Conservation (phyloP, 35 echinoderm and acorn worm species). For the Anneissia japonica region DNA sequence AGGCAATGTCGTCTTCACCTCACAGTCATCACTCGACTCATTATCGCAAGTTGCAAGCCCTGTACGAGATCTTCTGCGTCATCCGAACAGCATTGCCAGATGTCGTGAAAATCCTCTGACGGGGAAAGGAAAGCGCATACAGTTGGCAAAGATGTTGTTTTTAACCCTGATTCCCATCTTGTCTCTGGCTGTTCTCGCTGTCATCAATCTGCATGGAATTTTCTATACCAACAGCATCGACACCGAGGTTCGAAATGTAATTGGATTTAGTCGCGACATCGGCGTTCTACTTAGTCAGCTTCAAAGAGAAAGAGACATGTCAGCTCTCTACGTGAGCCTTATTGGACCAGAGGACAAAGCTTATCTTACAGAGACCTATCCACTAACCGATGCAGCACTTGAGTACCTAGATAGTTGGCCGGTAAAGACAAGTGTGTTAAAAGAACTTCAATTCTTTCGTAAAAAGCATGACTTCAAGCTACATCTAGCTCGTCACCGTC, state of each 20-base stretch:
- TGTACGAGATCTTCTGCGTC: conserved; percentile 34
- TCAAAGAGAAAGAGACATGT: conserved; percentile 62
- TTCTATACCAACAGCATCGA: conserved; percentile 34
- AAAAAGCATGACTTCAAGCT: conserved; percentile 55
- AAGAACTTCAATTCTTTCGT: conserved; percentile 54
- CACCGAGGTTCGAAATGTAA: not conserved
- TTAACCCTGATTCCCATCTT: conserved; percentile 50
- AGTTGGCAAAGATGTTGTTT: conserved; percentile 60
- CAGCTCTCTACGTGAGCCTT: conserved; percentile 57
- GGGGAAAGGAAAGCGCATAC: conserved; percentile 53
- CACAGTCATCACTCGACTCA: not conserved
- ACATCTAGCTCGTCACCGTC: conserved; percentile 41
- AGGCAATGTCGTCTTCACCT: not conserved
- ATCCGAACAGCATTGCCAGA: conserved; percentile 38
- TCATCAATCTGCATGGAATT: conserved; percentile 45
- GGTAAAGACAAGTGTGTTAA: conserved; percentile 48
- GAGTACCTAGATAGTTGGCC: conserved; percentile 64
- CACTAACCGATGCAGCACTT: conserved; percentile 45
- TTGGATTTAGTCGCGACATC: not conserved
- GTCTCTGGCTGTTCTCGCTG: conserved; percentile 55
- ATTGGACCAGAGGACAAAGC: conserved; percentile 58
- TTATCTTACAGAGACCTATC: conserved; percentile 56
- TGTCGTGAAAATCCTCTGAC: conserved; percentile 60
- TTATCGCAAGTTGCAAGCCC: conserved; percentile 34
- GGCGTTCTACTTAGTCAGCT: conserved; percentile 49